These are phyloP conservation scores for Paralvinella palmiformis DNA, from an alignment of 1,140 invertebrate genomes.

Conservation along the genomic window DNA sequence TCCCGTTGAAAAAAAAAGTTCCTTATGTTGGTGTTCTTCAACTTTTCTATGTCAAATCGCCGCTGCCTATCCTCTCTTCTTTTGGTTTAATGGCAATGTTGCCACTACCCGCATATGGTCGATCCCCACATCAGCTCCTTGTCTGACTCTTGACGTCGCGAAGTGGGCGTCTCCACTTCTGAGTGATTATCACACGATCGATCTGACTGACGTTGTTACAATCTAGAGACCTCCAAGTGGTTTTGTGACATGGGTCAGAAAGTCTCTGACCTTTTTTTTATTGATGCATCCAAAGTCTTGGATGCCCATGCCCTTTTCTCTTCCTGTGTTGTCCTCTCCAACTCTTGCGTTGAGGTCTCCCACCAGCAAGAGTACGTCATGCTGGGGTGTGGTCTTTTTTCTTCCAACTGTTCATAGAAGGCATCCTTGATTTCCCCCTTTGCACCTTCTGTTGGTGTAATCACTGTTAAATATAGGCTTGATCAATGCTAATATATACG, in stretches of 20 bases:
- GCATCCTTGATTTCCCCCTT: too few species aligned
- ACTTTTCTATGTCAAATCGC: too few species aligned
- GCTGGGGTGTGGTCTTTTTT: too few species aligned
- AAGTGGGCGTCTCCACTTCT: conserved; percentile 19
- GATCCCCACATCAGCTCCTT: conserved; percentile 24
- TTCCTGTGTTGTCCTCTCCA: neutral
- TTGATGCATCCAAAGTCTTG: conserved; percentile 18
- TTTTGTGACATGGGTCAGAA: conserved; percentile 21
- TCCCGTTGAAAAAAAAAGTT: too few species aligned
- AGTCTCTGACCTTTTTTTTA: conserved; percentile 24
- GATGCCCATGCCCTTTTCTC: conserved; percentile 1
- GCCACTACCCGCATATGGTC: too few species aligned
- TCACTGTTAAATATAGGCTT: too few species aligned
- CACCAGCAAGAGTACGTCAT: neutral
- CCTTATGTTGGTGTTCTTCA: too few species aligned
- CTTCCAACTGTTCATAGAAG: too few species aligned
- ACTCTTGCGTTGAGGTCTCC: conserved; percentile 1
- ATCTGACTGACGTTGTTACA: conserved; percentile 7
- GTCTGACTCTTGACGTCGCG: conserved; percentile 18
- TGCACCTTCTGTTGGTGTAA: too few species aligned
- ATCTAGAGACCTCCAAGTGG: conserved; percentile 24
- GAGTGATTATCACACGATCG: conserved; percentile 15
- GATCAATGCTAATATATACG: too few species aligned
- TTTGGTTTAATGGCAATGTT: too few species aligned
- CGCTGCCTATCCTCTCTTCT: too few species aligned